Evolutionary conservation across 2,113 vertebrate species (phyloP).

Genomic region (Dolichotis patagonum): DNA sequence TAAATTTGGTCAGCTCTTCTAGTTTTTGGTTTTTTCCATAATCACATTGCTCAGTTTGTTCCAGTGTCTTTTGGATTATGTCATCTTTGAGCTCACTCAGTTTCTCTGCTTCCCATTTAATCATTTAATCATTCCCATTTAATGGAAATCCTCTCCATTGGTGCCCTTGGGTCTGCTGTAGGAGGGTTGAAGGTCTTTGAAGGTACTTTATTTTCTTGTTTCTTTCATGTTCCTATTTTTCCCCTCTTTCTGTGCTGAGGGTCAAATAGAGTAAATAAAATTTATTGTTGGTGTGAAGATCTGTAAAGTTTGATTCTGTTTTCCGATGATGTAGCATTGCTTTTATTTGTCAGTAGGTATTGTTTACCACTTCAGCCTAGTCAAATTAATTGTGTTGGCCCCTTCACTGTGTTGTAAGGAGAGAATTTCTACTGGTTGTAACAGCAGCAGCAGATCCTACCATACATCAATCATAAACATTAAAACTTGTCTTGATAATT

Average conservation of each 20-base stretch:
- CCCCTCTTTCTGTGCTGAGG: not conserved
- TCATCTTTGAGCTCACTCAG: not conserved
- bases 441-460: not conserved
- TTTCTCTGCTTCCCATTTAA: not conserved
- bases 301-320: not conserved
- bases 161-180: not conserved
- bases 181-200: not conserved
- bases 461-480: not conserved
- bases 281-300: not conserved
- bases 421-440: not conserved
- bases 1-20: not conserved
- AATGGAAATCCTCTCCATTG: not conserved
- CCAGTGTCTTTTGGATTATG: not conserved
- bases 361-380: not conserved
- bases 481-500: not conserved
- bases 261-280: not conserved
- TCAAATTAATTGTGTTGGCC: not conserved
- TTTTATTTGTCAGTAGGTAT: not conserved
- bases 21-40: not conserved
- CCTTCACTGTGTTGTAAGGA: not conserved
- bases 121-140: too few species aligned
- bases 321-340: not conserved
- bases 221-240: not conserved
- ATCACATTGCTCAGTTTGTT: not conserved
- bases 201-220: not conserved